phyloP scores from a whole-genome alignment of 2,797 vertebrate genomes.

The Alca torda region DNA sequence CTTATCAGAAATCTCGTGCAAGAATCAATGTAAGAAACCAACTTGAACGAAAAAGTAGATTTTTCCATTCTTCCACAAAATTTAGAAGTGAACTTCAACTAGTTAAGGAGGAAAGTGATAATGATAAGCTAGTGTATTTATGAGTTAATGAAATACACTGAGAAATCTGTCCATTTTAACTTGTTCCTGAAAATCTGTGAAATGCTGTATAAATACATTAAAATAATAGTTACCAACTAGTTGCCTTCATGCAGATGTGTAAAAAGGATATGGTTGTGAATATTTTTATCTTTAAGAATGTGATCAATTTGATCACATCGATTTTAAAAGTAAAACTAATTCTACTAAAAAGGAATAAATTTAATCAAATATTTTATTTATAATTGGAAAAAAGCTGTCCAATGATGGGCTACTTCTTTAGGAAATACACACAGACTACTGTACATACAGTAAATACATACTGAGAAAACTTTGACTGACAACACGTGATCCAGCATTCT shows the following conservation, averaged over 20 bases:
- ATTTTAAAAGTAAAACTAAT: neutral
- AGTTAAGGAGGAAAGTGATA: neutral
- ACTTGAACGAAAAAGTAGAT: neutral
- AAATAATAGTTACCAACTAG: neutral
- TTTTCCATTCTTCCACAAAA: neutral
- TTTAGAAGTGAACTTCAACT: neutral
- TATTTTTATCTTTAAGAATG: neutral
- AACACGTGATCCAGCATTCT: neutral
- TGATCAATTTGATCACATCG: neutral
- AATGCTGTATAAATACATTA: neutral
- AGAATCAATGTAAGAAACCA: neutral
- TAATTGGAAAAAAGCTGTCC: neutral
- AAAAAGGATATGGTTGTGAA: neutral
- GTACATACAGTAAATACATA: neutral
- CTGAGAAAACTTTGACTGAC: neutral
- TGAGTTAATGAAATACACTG: neutral
- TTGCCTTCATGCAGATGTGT: neutral
- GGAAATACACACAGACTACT: neutral
- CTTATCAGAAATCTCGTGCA: neutral
- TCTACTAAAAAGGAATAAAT: neutral
- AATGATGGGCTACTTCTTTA: neutral
- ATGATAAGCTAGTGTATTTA: accelerated
- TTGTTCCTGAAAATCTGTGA: neutral
- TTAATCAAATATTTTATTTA: neutral
- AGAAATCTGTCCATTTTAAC: neutral